Conservation (phyloP, 2,888 invertebrate genomes). For the Gymnoscelis rufifasciata region DNA sequence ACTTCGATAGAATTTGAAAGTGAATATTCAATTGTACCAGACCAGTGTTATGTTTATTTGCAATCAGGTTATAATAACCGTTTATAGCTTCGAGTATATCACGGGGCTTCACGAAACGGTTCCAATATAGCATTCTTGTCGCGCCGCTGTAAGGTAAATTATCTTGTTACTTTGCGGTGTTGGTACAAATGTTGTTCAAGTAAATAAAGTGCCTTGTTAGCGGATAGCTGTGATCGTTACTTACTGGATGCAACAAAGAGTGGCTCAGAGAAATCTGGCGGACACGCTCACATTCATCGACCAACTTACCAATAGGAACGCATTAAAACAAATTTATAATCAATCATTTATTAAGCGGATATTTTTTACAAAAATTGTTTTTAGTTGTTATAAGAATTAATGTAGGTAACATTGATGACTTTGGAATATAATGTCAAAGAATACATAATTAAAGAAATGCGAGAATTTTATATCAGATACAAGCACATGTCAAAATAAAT, state of each 20-base stretch:
- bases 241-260: conserved; percentile 18
- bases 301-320: conserved; percentile 43
- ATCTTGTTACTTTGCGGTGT: background rate
- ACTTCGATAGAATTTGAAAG: too few species aligned
- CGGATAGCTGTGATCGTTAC: conserved; percentile 1
- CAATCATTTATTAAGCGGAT: conserved; percentile 17
- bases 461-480: too few species aligned
- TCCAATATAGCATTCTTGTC: background rate
- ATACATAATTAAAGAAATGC: too few species aligned
- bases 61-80: too few species aligned
- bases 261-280: conserved; percentile 43
- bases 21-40: too few species aligned
- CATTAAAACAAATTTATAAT: conserved; percentile 34
- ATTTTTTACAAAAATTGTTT: background rate
- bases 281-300: conserved; percentile 40
- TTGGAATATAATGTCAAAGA: too few species aligned
- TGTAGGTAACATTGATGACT: too few species aligned
- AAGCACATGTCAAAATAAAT: too few species aligned
- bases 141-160: background rate
- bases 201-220: conserved; percentile 1
- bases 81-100: too few species aligned
- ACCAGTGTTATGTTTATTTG: too few species aligned
- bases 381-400: too few species aligned
- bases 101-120: background rate
- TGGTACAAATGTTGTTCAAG: background rate